Evolutionary conservation across 2,797 vertebrate genomes (phyloP), one percentile per base, ranked within the genome.

Genomic region (Chelon labrosus): DNA sequence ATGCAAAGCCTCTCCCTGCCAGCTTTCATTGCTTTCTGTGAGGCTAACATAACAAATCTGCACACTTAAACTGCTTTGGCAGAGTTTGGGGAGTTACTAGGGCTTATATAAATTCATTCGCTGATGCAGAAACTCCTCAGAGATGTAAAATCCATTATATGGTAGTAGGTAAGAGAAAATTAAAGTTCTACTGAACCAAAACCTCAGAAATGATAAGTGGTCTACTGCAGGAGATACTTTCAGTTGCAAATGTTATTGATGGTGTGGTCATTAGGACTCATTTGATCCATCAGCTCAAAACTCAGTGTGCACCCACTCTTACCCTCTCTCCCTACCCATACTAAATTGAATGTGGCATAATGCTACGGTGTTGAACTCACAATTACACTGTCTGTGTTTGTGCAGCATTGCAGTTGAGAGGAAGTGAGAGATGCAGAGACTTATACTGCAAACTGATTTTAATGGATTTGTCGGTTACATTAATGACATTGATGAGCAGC

Each of bases 381-480:
- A 69, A 41, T 70, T 51, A 76, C 44, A 57, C 25, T 27, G 2
- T 16, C 25, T 27, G 2, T 16, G 65, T 68, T 69, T 70, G 67
- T 73, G 39, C 35, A 31, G 19, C 10, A 0, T 20, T 38, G 42
- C 2, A 62, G 46, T 22, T 62, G 59, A 59, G 31, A 81, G 37
- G 51, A 81, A 83, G 69, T 16, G 35, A 84, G 4, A 70, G 27
- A 62, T 10, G 0, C 22, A 17, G 52, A 76, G 59, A 72, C 46
- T n/a, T 58, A 1, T 39, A 69, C 47, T 65, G 75, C 56, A 82
- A 80, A 80, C 73, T 74, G 70, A 76, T 69, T 89, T 85, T 85
- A 82, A 74, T 83, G 58, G 76, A 84, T 82, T 78, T 74, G 56
- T 73, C 17, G 1, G 41, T 84, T 82, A 82, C 80, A 80, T 50